Evolutionary conservation across 2,888 invertebrate species (phyloP), one percentile per base, ranked within the genome.

Genomic region (Lepidochrysops patricia): DNA sequence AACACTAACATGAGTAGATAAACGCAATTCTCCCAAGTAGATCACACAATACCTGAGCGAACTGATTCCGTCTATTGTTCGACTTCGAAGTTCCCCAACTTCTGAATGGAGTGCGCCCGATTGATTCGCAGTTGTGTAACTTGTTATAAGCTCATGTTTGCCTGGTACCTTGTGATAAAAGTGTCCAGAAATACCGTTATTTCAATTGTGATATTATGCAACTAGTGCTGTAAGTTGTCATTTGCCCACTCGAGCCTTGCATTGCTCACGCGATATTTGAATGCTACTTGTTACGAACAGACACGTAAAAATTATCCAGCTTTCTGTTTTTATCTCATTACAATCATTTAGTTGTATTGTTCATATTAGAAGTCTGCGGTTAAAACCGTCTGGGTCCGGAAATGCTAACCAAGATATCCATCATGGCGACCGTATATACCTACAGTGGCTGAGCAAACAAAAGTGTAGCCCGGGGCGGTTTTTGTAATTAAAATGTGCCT

Each of bases 401-500:
- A 19, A 43, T 43, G 4, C 43, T 9, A 19, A 26, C 13, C 26
- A 26, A 52, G 52, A 26, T 12, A 49, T 7, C 23, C 23, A 7
- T 9, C 48, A 25, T 25, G 12, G 7, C 19, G 19, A 43, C 9
- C 1, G 15, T 29, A 29, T 29, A 7, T 9, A 2, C 15, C 1
- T 29, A 25, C 32, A 29, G 15, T 29, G 15, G 54, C 2, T 27
- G 54, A 27, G 32, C 54, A 15, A 52, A 54, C 54, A 54, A 32
- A 29, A 66, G 61, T 66, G 64, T 64, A 66, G 70, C 82, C 70
- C 60, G 68, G 63, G 80, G 82, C 82, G 69, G 77, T 74, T 75
- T 70, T 70, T 77, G 80, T 86, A 84, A 87, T 87, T 86, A 87
- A 86, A 86, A 84, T 79, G 76, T 72, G 81, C 81, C 82, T 79